These are phyloP conservation scores for Andrena minutula DNA, from an alignment of 2,888 invertebrate genomes.

Conservation along the genomic window DNA sequence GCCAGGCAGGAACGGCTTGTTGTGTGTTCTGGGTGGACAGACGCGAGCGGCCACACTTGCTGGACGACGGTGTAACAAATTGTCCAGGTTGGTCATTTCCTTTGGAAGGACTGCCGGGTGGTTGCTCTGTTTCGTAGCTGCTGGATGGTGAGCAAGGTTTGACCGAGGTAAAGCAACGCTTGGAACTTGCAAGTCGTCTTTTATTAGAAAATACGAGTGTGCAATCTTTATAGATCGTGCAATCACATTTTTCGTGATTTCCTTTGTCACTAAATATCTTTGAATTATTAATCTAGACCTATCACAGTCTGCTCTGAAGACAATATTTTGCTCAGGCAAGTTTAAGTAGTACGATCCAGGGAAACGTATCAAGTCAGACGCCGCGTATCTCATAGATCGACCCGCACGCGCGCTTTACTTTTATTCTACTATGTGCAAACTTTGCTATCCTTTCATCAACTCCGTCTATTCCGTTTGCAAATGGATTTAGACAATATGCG, in stretches of 20 bases:
- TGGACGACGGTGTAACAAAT: background rate
- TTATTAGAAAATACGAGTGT: background rate
- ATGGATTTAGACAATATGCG: conserved; percentile 40
- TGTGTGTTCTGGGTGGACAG: background rate
- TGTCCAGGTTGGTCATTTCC: background rate
- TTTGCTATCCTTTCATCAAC: background rate
- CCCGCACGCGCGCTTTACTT: background rate
- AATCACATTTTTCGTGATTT: too few species aligned
- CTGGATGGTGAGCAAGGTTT: background rate
- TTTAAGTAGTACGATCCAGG: background rate
- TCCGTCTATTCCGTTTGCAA: conserved; percentile 10
- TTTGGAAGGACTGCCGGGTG: background rate
- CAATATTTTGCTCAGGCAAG: background rate
- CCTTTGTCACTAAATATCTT: too few species aligned
- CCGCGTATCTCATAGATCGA: background rate
- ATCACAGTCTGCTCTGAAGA: too few species aligned
- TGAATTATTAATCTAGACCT: too few species aligned
- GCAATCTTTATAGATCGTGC: background rate
- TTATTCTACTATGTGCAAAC: background rate
- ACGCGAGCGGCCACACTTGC: background rate
- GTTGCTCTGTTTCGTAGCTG: background rate
- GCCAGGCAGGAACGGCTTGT: background rate
- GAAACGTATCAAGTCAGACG: background rate
- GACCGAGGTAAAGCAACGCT: background rate
- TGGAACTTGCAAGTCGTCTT: background rate